Evolutionary conservation across 2,888 invertebrate species (phyloP).

Genomic region (Zhuqinia jingwanae): DNA sequence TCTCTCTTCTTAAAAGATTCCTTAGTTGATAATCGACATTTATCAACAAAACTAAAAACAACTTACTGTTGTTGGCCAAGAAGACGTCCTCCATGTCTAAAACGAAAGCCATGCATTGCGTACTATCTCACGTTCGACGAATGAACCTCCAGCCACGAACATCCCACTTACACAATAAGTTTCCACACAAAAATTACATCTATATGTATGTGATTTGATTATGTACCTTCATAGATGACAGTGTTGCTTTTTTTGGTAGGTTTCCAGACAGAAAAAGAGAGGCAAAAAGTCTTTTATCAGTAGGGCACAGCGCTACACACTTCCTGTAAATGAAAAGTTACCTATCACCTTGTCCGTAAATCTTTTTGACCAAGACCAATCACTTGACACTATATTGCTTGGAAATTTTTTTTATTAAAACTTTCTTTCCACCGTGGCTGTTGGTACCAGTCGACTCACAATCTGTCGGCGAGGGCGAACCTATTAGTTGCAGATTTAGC

Average conservation of each 20-base stretch:
- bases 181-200: not conserved
- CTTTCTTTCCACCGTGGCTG: slow-evolving; percentile 3
- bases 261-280: not conserved
- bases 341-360: slow-evolving; percentile 30
- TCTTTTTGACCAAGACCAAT: not conserved
- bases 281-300: slow-evolving; percentile 49
- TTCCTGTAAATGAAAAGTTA: slow-evolving; percentile 36
- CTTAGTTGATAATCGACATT: slow-evolving; percentile 35
- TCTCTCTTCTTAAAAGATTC: slow-evolving; percentile 13
- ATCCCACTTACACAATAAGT: not conserved
- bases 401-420: too few species aligned
- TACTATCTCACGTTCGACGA: slow-evolving; percentile 25
- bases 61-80: not conserved
- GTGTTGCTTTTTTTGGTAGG: not conserved
- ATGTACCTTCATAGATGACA: not conserved
- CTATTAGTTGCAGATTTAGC: slow-evolving; percentile 31
- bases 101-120: slow-evolving; percentile 3
- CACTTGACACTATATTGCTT: too few species aligned
- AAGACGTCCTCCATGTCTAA: not conserved
- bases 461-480: not conserved
- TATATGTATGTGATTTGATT: too few species aligned
- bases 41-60: not conserved
- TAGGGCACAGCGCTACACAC: slow-evolving; percentile 26
- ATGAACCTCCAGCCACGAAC: slow-evolving; percentile 6
- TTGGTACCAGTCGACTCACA: not conserved